phyloP scores from a whole-genome alignment of 2,113 vertebrate genomes.

The Caranx melampygus region DNA sequence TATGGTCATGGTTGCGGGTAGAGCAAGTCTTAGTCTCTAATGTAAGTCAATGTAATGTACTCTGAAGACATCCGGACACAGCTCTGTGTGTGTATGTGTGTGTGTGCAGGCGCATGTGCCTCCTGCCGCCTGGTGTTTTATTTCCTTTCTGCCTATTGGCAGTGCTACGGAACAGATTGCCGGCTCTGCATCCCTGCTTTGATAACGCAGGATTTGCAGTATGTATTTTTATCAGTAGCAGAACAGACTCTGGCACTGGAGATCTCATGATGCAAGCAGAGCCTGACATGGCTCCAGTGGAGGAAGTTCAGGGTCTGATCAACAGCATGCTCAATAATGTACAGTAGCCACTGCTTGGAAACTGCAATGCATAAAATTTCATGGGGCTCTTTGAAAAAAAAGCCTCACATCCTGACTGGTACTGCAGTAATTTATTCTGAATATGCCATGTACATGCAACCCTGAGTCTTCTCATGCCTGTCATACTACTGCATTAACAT shows the following conservation, averaged over 20 bases:
- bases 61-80: too few species aligned
- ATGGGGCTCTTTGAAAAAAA: neutral
- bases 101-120: neutral
- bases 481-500: neutral
- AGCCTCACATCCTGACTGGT: neutral
- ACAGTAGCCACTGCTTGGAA: neutral
- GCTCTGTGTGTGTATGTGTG: conserved; percentile 6
- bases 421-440: neutral
- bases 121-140: conserved; percentile 53
- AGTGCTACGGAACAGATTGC: conserved; percentile 73
- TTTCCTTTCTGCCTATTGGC: conserved; percentile 69
- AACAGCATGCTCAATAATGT: conserved; percentile 1
- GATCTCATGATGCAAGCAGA: conserved; percentile 36
- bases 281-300: conserved; percentile 12
- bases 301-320: conserved; percentile 22
- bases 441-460: neutral
- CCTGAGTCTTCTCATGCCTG: neutral
- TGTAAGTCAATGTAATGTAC: too few species aligned
- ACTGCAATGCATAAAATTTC: neutral
- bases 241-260: conserved; percentile 40
- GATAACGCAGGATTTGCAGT: conserved; percentile 58
- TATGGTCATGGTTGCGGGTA: too few species aligned
- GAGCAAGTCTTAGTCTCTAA: too few species aligned
- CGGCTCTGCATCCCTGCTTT: conserved; percentile 59
- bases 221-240: conserved; percentile 70